Base-by-base conservation (phyloP, 2,888 invertebrate genomes). In the Nysson spinosus region DNA sequence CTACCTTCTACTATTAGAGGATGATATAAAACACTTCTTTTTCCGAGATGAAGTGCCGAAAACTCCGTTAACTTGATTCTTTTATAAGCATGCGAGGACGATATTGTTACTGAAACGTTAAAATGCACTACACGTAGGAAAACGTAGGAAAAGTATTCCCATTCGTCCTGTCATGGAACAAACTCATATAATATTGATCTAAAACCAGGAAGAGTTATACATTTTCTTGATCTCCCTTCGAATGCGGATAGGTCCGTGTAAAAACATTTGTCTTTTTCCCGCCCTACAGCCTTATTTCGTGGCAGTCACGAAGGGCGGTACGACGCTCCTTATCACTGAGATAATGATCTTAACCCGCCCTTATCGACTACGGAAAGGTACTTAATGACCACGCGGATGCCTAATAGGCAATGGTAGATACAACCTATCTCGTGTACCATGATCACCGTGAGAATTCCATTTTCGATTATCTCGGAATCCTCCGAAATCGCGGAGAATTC, bases 401-500 rank as follows among this genome's bases (percentile, higher is more conserved):
- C 22, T 30, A 40, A 49, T 37, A 60, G 44, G 9, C 19, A 12
- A 14, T 43, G 37, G 52, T 37, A 40, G 11, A n/a, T 34, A 12
- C 19, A 42, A 34, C 26, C 9, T 16, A 12, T 9, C 19, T n/a
- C n/a, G n/a, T n/a, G 16, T 5, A 11, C 43, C 42, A 62, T 42
- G 24, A 24, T 52, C 28, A n/a, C n/a, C n/a, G 17, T 37, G 30
- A 28, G 20, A 66, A 24, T 51, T 44, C 43, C 44, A 34, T 35
- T 58, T 55, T 24, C 44, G 24, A 58, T 71, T 69, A 17, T 44
- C 20, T 35, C 4, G n/a, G 3, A 50, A 58, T 34, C 24, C 30
- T 7, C 20, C 11, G 17, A 24, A 26, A n/a, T 44, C 7, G 5
- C 7, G 19, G 11, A 4, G 50, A 37, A 43, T 43, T 51, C 16